Conservation (phyloP, 2,888 invertebrate genomes). For the Scaptomyza reducta region DNA sequence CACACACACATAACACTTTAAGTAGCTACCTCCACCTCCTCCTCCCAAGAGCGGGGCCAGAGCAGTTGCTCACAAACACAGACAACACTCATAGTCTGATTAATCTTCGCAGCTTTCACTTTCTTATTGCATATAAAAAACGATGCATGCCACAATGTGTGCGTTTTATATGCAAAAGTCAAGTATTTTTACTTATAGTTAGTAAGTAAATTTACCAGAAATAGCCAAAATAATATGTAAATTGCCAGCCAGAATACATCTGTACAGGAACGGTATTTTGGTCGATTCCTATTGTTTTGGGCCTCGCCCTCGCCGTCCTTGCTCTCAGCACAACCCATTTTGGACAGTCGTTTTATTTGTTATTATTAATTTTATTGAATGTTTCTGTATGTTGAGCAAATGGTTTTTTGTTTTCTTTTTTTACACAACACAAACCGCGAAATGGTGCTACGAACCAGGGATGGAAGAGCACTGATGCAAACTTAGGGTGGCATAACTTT, state of each 20-base stretch:
- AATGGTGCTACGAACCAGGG: constrained; percentile 38
- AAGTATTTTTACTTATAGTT: not conserved
- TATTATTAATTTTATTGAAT: constrained; percentile 21
- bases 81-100: constrained; percentile 32
- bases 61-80: constrained; percentile 21
- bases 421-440: constrained; percentile 64
- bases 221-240: constrained; percentile 92
- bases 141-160: not conserved
- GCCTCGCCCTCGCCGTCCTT: constrained; percentile 85
- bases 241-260: constrained; percentile 92
- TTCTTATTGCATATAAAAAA: constrained; percentile 28
- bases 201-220: constrained; percentile 87
- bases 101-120: constrained; percentile 58
- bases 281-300: constrained; percentile 78
- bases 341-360: constrained; percentile 6
- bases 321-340: constrained; percentile 89
- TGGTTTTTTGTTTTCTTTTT: constrained; percentile 27
- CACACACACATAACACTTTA: constrained; percentile 35
- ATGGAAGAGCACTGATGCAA: constrained; percentile 5
- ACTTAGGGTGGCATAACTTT: constrained; percentile 12
- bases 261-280: constrained; percentile 91
- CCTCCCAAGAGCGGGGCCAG: not conserved
- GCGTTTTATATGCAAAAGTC: not conserved
- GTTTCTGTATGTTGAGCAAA: constrained; percentile 30
- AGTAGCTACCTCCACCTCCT: constrained; percentile 11